Base-by-base conservation (phyloP, 2,113 vertebrate species). In the Oryzias woworae region DNA sequence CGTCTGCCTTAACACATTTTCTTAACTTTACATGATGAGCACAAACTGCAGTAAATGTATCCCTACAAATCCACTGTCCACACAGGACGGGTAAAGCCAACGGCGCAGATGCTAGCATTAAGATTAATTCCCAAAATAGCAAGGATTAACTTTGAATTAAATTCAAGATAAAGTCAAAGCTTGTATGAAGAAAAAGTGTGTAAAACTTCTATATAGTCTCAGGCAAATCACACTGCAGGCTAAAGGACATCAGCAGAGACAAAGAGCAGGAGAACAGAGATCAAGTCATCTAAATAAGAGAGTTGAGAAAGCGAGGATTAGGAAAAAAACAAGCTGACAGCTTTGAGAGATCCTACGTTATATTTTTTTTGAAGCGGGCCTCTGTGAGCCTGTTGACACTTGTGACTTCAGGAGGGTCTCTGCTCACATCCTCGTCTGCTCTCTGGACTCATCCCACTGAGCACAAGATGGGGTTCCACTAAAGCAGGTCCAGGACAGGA, bases 381-480 rank as follows among this genome's bases (percentile, higher is more conserved):
- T 82, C 85, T 86, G 80, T 82, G 83, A 86, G 80, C 82, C 78
- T 84, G 85, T 83, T 86, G 85, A 86, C 83, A 89, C 89, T 85
- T 86, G 88, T 89, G 84, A 89, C 85, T 89, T 91, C 85, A 83
- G 84, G 73, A 89, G 78, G 74, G 65, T 82, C 76, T 83, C 83
- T 75, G 80, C 70, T 81, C 73, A 80, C 84, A 82, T 80, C 80
- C 69, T 83, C 89, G 87, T 81, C 88, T 69, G 78, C 69, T 72
- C 83, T 81, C 73, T 71, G 70, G 70, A 84, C 90, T 69, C 91
- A 93, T 89, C 89, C 89, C 86, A 94, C 85, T 76, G 94, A 96
- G 97, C 95, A 93, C 94, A 96, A 96, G 94, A 95, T 96, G 95
- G 95, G 93, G 94, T 93, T 92, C 94, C 93, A 94, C 83, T 89